Evolutionary conservation across 2,797 vertebrate species (phyloP).

Genomic region (Rhinogobio ventralis): DNA sequence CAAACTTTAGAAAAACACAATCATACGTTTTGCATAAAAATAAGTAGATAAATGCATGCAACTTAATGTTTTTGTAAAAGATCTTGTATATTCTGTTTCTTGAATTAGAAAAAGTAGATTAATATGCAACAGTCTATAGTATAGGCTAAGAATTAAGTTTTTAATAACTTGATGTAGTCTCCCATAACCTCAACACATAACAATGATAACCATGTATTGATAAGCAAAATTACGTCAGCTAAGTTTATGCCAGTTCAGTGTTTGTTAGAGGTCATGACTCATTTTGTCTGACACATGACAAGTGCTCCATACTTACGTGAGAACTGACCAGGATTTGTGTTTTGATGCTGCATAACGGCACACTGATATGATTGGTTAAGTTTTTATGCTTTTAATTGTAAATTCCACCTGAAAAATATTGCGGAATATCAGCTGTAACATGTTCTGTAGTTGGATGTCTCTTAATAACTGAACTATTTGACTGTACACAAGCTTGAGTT

Average conservation of each 20-base stretch:
- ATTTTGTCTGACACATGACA: slow-evolving; percentile 7
- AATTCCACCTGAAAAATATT: not conserved
- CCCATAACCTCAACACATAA: not conserved
- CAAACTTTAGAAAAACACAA: not conserved
- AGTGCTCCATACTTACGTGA: not conserved
- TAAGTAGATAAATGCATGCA: not conserved
- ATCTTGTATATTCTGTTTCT: not conserved
- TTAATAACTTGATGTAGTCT: not conserved
- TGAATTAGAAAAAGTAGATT: not conserved
- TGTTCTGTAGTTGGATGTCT: not conserved
- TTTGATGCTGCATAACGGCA: not conserved
- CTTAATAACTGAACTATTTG: not conserved
- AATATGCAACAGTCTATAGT: not conserved
- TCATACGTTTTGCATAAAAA: not conserved
- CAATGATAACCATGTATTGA: not conserved
- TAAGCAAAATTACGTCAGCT: not conserved
- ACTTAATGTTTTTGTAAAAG: not conserved
- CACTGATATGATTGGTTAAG: not conserved
- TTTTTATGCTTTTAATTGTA: not conserved
- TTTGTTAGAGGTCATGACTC: slow-evolving; percentile 8
- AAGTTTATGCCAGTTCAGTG: not conserved
- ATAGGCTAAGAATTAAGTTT: not conserved
- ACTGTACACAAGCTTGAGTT: not conserved
- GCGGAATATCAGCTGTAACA: not conserved
- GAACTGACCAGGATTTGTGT: not conserved